Evolutionary conservation across 1,140 invertebrate genomes (phyloP).

Genomic region (Saccostrea glomerata): DNA sequence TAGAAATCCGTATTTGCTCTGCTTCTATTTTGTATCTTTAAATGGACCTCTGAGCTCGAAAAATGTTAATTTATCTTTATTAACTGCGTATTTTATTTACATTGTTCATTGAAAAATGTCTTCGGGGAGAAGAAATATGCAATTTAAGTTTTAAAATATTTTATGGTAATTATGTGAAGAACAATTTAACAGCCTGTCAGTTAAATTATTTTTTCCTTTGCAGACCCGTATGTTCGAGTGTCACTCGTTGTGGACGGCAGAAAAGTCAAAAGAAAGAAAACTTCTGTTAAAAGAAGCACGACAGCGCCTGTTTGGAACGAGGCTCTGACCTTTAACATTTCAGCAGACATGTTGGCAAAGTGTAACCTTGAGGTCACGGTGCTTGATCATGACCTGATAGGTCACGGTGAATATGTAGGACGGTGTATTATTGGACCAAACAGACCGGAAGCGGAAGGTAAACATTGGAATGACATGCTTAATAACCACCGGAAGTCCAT

Average conservation of each 20-base stretch:
- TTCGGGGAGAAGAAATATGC: too few relatives aligned
- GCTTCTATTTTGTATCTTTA: too few relatives aligned
- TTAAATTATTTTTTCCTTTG: conserved; percentile 40
- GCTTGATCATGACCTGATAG: conserved; percentile 73
- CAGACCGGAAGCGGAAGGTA: conserved; percentile 85
- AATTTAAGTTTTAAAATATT: not conserved
- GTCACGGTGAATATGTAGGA: conserved; percentile 71
- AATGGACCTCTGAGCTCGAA: too few relatives aligned
- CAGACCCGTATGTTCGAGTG: conserved; percentile 84
- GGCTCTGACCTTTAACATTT: conserved; percentile 82
- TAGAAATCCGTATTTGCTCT: too few relatives aligned
- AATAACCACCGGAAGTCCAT: conserved; percentile 88
- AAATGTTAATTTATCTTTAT: not conserved
- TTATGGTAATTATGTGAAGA: not conserved
- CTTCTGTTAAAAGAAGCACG: conserved; percentile 80
- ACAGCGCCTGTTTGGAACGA: conserved; percentile 83
- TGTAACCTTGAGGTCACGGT: conserved; percentile 71
- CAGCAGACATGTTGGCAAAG: conserved; percentile 74
- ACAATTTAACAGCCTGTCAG: too few relatives aligned
- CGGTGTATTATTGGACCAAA: conserved; percentile 75
- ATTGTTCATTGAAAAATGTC: too few relatives aligned
- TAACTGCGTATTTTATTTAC: not conserved
- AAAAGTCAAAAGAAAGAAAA: conserved; percentile 83
- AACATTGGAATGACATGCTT: conserved; percentile 92
- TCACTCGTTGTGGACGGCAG: conserved; percentile 81